A percentile compares a stretch with the other conserved stretches of the same genome.
These are phyloP conservation scores for Micoletzkya japonica DNA, from an alignment of 2,888 invertebrate genomes.

Conservation along the genomic window DNA sequence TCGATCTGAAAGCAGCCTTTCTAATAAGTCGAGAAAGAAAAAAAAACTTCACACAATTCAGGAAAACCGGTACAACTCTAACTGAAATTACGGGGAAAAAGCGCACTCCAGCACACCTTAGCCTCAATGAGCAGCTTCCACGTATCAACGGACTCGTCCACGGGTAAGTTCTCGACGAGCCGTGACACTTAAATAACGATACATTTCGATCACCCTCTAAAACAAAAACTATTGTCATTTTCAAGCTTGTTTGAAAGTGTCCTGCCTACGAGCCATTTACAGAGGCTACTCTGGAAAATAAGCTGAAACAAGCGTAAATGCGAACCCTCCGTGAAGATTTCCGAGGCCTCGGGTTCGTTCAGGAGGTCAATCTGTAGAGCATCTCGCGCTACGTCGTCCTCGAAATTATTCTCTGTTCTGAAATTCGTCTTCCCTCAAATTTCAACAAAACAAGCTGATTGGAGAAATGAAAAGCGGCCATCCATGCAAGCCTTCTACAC, in stretches of 20 bases:
- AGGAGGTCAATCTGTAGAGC: background rate
- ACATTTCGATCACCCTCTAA: too few species aligned
- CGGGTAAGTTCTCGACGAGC: background rate
- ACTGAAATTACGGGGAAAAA: too few species aligned
- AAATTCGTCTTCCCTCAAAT: background rate
- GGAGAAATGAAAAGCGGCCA: too few species aligned
- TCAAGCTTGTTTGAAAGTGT: too few species aligned
- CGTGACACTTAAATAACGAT: background rate
- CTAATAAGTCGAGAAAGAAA: background rate
- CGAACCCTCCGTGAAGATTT: conserved; percentile 4
- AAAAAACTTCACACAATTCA: too few species aligned
- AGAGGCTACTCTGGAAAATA: background rate
- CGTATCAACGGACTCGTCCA: background rate
- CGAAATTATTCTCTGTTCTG: conserved; percentile 14
- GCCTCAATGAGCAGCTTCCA: background rate
- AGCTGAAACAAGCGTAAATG: background rate
- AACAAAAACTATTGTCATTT: too few species aligned
- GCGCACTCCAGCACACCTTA: background rate
- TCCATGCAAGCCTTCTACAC: too few species aligned
- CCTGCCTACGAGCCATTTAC: too few species aligned
- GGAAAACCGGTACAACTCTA: too few species aligned
- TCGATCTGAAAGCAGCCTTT: background rate
- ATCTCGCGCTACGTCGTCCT: conserved; percentile 11
- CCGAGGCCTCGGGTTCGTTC: background rate
- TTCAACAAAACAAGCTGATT: background rate